A percentile compares a stretch with the other conserved stretches of the same genome.
These are phyloP conservation scores for Apodemus speciosus DNA, from an alignment of 2,113 vertebrate genomes.

Conservation along the genomic window DNA sequence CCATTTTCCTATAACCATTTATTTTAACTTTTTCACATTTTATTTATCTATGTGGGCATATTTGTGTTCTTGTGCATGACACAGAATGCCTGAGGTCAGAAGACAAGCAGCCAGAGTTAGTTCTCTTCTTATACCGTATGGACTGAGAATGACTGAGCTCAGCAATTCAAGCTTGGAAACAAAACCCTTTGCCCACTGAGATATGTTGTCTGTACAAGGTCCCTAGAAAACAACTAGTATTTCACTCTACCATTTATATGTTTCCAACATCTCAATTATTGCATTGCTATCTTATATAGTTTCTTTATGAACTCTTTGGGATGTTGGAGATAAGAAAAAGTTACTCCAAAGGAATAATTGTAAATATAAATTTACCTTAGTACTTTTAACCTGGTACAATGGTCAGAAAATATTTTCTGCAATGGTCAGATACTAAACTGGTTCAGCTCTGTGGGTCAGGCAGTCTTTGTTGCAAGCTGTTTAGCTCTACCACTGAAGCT, in stretches of 20 bases:
- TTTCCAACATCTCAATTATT: slow-evolving; percentile 24
- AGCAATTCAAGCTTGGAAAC: background rate
- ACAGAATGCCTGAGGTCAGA: background rate
- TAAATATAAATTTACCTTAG: background rate
- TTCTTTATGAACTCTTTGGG: background rate
- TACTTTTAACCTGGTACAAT: slow-evolving; percentile 20
- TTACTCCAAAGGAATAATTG: slow-evolving; percentile 5
- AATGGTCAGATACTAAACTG: background rate
- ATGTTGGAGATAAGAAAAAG: background rate
- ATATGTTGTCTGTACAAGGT: background rate
- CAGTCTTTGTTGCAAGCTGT: background rate
- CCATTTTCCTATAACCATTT: background rate
- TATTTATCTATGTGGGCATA: background rate
- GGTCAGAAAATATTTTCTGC: background rate
- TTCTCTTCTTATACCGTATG: background rate
- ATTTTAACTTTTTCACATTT: background rate
- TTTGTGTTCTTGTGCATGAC: background rate
- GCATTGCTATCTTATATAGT: background rate
- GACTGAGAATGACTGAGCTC: background rate
- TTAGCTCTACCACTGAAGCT: background rate
- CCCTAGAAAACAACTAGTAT: background rate
- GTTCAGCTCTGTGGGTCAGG: background rate
- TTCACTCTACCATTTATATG: background rate
- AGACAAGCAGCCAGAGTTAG: background rate
- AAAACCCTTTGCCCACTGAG: background rate